phyloP scores from a whole-genome alignment of 1,140 invertebrate genomes.

The Agrilus planipennis region DNA sequence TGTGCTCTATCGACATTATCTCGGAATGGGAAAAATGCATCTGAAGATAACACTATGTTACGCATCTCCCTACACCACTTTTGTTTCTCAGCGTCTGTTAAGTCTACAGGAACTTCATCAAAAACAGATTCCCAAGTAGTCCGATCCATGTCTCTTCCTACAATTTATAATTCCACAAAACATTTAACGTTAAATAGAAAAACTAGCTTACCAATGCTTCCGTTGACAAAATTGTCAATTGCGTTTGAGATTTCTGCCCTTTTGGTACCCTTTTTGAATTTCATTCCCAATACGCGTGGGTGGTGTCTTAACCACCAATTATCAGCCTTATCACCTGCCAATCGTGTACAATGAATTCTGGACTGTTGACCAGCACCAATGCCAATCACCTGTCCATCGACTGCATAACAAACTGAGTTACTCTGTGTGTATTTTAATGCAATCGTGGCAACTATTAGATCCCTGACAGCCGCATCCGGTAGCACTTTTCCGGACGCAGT shows the following conservation, averaged over 20 bases:
- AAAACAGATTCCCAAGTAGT: constrained; percentile 57
- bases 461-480: constrained; percentile 64
- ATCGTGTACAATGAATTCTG: constrained; percentile 90
- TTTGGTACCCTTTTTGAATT: constrained; percentile 81
- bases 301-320: constrained; percentile 97
- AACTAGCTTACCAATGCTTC: constrained; percentile 59
- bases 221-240: constrained; percentile 91
- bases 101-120: constrained; percentile 57
- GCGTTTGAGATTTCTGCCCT: constrained; percentile 90
- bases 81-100: constrained; percentile 55
- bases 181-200: background rate
- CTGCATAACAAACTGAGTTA: constrained; percentile 90
- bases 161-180: constrained; percentile 8
- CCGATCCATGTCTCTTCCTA: constrained; percentile 56
- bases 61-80: constrained; percentile 72
- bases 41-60: constrained; percentile 88
- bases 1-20: constrained; percentile 93
- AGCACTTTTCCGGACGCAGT: constrained; percentile 56
- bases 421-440: constrained; percentile 97
- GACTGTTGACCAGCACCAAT: constrained; percentile 97
- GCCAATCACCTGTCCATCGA: constrained; percentile 79
- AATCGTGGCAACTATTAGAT: constrained; percentile 92
- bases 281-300: constrained; percentile 72
- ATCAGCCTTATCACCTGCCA: constrained; percentile 95
- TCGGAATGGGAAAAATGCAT: constrained; percentile 97